Conservation (phyloP, 2,888 invertebrate species). For the Urechis unicinctus region DNA sequence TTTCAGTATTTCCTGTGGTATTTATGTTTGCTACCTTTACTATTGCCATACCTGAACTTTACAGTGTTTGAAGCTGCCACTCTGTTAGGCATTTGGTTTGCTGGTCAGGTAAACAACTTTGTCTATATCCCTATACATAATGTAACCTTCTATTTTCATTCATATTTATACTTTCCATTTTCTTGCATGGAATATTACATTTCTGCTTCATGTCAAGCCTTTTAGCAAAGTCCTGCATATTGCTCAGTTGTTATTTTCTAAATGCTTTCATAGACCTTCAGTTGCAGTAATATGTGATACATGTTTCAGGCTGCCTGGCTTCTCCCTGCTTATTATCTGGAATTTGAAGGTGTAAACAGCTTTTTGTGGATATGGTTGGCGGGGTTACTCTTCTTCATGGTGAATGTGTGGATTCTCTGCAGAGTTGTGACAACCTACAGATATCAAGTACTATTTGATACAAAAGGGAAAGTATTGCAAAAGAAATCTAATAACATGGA, state of each 20-base stretch:
- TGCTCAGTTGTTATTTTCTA: too few species aligned
- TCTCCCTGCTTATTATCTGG: conserved; percentile 80
- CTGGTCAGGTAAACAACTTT: conserved; percentile 34
- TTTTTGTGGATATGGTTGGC: conserved; percentile 80
- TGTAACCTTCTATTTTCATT: conserved; percentile 4
- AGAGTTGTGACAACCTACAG: background rate
- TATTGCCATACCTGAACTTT: conserved; percentile 36
- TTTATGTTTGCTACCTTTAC: conserved; percentile 71
- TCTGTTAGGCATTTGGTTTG: conserved; percentile 56
- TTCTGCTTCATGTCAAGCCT: too few species aligned
- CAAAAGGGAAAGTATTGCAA: too few species aligned
- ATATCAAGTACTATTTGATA: too few species aligned
- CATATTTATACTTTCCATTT: background rate
- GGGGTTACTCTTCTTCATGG: conserved; percentile 73
- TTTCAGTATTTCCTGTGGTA: conserved; percentile 72
- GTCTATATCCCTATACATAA: background rate
- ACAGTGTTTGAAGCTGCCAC: conserved; percentile 48
- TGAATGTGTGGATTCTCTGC: conserved; percentile 59
- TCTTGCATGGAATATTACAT: background rate
- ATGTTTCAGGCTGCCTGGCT: conserved; percentile 76
- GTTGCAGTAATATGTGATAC: too few species aligned
- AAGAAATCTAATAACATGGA: too few species aligned
- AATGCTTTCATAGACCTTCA: too few species aligned
- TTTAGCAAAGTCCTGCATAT: too few species aligned
- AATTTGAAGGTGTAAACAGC: conserved; percentile 78